These are phyloP conservation scores for Pyrrhura leucotis DNA, from an alignment of 2,797 vertebrate genomes.

Conservation along the genomic window DNA sequence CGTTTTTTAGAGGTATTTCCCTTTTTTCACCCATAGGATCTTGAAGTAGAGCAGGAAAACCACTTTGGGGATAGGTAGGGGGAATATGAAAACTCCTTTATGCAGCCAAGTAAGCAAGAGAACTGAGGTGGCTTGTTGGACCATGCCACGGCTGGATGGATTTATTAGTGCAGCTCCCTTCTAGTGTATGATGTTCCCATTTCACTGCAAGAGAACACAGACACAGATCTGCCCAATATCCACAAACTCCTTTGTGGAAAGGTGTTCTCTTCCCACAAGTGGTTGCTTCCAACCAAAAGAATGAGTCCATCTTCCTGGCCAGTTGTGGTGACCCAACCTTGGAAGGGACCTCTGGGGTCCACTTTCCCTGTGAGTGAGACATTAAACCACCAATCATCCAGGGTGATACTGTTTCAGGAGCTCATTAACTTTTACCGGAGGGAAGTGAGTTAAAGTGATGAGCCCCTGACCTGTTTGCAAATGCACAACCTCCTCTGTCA, in stretches of 20 bases:
- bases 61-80: neutral
- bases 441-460: slow-evolving; percentile 43
- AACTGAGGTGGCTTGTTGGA: neutral
- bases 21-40: neutral
- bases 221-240: neutral
- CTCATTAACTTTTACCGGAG: neutral
- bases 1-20: neutral
- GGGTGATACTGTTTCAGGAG: slow-evolving; percentile 14
- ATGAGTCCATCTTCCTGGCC: neutral
- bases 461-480: slow-evolving; percentile 4
- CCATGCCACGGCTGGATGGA: neutral
- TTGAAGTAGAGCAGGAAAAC: neutral
- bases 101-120: neutral
- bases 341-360: neutral
- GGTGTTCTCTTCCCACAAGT: neutral
- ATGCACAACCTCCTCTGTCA: neutral
- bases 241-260: neutral
- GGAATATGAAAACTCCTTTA: neutral
- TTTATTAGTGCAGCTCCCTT: neutral
- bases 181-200: neutral
- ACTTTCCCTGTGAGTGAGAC: neutral
- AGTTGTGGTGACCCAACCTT: neutral
- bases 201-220: neutral
- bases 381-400: neutral
- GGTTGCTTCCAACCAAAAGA: neutral